Conservation (phyloP, 2,888 invertebrate genomes). For the Phalangium opilio region DNA sequence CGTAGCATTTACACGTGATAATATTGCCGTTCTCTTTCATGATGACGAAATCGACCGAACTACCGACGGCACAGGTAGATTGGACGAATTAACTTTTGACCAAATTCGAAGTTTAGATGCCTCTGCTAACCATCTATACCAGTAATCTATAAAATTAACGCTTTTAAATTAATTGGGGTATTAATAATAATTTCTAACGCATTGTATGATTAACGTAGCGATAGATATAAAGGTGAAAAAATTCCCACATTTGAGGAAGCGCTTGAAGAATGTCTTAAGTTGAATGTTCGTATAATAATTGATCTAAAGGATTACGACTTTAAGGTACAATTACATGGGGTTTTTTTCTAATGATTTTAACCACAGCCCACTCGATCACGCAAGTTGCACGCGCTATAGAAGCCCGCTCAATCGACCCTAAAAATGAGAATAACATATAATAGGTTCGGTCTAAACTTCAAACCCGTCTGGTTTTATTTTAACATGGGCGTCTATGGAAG, state of each 20-base stretch:
- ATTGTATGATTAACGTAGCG: neutral
- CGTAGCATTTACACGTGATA: conserved; percentile 53
- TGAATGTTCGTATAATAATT: conserved; percentile 56
- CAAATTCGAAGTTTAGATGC: conserved; percentile 47
- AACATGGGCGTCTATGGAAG: no score
- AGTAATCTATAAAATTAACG: conserved; percentile 1
- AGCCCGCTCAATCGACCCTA: no score
- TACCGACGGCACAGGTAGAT: conserved; percentile 38
- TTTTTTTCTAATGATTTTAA: conserved; percentile 5
- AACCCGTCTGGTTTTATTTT: no score
- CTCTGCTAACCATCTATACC: conserved; percentile 38
- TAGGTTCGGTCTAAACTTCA: no score
- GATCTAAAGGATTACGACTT: conserved; percentile 55
- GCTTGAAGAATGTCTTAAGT: conserved; percentile 45
- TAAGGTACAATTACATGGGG: conserved; percentile 33
- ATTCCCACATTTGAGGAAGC: conserved; percentile 56
- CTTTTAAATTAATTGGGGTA: neutral
- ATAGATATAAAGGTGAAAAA: conserved; percentile 34
- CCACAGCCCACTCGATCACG: no score
- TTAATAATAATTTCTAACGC: neutral
- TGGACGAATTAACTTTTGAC: conserved; percentile 45
- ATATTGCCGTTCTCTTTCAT: conserved; percentile 57
- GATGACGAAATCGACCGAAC: conserved; percentile 54
- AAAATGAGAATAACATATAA: no score
- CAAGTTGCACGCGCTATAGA: no score